phyloP scores from a whole-genome alignment of 2,888 invertebrate species.

The Brachyptera putata region DNA sequence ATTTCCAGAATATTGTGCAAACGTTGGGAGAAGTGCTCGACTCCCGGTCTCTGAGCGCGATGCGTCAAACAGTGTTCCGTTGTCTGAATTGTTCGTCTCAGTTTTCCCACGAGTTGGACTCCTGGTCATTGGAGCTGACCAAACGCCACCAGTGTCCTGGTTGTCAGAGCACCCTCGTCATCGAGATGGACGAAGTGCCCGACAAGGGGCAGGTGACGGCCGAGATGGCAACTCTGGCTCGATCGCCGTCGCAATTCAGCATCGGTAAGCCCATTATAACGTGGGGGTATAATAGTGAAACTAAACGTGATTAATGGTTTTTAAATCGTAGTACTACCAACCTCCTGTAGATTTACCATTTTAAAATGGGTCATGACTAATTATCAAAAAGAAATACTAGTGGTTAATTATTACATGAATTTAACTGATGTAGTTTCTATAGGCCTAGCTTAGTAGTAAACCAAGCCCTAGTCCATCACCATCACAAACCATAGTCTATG shows the following conservation, averaged over 20 bases:
- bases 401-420: too few species aligned
- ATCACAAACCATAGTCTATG: too few species aligned
- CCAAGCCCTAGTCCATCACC: too few species aligned
- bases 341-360: too few species aligned
- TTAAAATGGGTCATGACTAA: too few species aligned
- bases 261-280: conserved; percentile 44
- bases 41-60: conserved; percentile 44
- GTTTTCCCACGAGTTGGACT: conserved; percentile 51
- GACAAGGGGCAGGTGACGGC: too few species aligned
- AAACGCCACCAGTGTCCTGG: conserved; percentile 50
- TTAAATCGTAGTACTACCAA: too few species aligned
- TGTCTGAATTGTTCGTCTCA: conserved; percentile 62
- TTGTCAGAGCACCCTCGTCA: conserved; percentile 56
- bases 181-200: conserved; percentile 48
- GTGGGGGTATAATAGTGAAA: background rate
- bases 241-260: conserved; percentile 46
- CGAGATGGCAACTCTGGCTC: conserved; percentile 25
- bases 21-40: conserved; percentile 49
- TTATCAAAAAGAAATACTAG: too few species aligned
- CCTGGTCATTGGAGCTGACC: conserved; percentile 37
- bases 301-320: too few species aligned
- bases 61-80: conserved; percentile 31
- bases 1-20: too few species aligned
- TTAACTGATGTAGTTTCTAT: too few species aligned
- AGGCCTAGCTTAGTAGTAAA: too few species aligned